Percentiles rank a stretch among this genome's conserved stretches.
Evolutionary conservation across 35 echinoderm and acorn worm genomes (phyloP).

Genomic region (Lytechinus pictus): DNA sequence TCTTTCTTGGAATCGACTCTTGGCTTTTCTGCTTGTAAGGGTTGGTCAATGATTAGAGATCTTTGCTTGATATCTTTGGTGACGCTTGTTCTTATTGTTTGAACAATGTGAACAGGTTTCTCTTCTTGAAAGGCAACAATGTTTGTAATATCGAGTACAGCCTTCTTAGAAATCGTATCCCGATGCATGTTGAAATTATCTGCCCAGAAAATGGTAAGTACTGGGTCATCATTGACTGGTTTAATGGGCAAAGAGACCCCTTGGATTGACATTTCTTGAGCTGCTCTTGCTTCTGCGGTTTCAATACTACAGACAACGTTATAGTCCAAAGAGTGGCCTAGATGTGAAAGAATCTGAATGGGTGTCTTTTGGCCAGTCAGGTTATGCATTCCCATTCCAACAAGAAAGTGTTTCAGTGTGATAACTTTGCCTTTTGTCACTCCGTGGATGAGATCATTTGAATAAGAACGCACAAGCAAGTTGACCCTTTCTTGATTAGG

Average conservation of each 20-base stretch:
- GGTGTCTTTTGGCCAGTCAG: slow-evolving; percentile 57
- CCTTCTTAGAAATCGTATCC: slow-evolving; percentile 49
- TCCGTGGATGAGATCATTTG: slow-evolving; percentile 55
- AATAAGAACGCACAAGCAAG: slow-evolving; percentile 25
- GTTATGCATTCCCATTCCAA: slow-evolving; percentile 61
- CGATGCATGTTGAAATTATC: slow-evolving; percentile 48
- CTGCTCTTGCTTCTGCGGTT: slow-evolving; percentile 51
- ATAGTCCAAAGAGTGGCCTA: slow-evolving; percentile 55
- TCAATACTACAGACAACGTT: slow-evolving; percentile 53
- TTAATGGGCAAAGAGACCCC: neutral
- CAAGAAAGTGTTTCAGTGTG: slow-evolving; percentile 64
- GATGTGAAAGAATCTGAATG: slow-evolving; percentile 54
- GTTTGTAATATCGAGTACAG: slow-evolving; percentile 42
- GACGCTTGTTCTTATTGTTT: neutral
- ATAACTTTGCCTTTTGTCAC: slow-evolving; percentile 53
- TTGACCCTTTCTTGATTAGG: no score
- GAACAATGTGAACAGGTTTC: slow-evolving; percentile 22
- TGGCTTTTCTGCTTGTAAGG: no score
- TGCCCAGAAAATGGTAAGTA: slow-evolving; percentile 47
- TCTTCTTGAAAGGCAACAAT: slow-evolving; percentile 52
- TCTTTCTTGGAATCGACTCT: slow-evolving; percentile 51
- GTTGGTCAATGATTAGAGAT: no score
- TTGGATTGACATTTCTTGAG: neutral
- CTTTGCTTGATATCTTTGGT: no score
- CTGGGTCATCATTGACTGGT: slow-evolving; percentile 45